Conservation (phyloP, 2,797 vertebrate species). For the Taeniopygia guttata region DNA sequence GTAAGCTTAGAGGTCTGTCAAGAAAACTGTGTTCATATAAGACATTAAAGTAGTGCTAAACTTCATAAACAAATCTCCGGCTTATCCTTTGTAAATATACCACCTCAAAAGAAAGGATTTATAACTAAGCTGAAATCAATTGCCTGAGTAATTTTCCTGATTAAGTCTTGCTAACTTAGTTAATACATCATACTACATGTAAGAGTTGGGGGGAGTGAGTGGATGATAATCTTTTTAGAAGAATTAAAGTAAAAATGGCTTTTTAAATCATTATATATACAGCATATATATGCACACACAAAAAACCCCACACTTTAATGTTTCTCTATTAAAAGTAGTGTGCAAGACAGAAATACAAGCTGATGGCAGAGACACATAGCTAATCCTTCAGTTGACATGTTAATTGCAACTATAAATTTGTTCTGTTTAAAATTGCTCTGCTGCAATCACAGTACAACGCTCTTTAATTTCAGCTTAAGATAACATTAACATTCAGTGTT, state of each 20-base stretch:
- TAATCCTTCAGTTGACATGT: background rate
- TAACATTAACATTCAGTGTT: background rate
- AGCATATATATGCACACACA: accelerated
- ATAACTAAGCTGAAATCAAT: background rate
- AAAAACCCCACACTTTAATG: background rate
- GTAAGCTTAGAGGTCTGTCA: background rate
- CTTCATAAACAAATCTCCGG: background rate
- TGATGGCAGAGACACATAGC: background rate
- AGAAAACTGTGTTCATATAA: background rate
- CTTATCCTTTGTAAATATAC: background rate
- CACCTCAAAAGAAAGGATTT: background rate
- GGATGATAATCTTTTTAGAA: background rate
- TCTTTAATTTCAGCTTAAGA: background rate
- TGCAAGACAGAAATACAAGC: background rate
- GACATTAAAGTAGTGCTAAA: background rate
- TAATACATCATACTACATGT: background rate
- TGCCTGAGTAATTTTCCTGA: background rate
- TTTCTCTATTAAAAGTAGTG: background rate
- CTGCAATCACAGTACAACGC: background rate
- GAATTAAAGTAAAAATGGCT: background rate
- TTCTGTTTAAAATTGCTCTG: background rate
- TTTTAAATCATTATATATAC: background rate
- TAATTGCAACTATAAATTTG: conserved; percentile 38
- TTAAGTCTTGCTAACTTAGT: background rate
- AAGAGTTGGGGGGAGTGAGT: background rate